A percentile compares a stretch with the other conserved stretches of the same genome.
phyloP scores from a whole-genome alignment of 2,888 invertebrate genomes.

The Oegoconia quadripuncta region DNA sequence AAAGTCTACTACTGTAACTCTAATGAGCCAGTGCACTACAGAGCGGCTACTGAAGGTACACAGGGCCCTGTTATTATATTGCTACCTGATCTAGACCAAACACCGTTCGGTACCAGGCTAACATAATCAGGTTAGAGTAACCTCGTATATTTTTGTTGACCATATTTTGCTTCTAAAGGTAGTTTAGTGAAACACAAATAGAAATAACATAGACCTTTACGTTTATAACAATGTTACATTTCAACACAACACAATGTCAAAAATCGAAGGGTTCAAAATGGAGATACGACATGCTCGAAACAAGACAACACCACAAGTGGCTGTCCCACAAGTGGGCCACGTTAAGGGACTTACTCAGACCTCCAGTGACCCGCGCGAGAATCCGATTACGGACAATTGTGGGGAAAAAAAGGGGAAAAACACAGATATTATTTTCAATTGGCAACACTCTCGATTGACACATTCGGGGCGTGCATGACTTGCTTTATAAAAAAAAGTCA shows the following conservation, averaged over 20 bases:
- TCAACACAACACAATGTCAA: too few species aligned
- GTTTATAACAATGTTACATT: neutral
- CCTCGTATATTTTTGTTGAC: too few species aligned
- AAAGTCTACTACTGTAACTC: too few species aligned
- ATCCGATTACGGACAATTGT: constrained; percentile 76
- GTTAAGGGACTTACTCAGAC: constrained; percentile 74
- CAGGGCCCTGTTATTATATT: too few species aligned
- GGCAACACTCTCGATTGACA: constrained; percentile 25
- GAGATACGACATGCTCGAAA: neutral
- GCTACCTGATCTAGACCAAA: too few species aligned
- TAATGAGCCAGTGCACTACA: too few species aligned
- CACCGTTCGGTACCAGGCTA: too few species aligned
- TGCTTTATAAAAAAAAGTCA: constrained; percentile 23
- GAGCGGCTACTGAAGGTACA: too few species aligned
- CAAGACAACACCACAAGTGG: neutral
- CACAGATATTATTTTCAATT: constrained; percentile 28
- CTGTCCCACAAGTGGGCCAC: constrained; percentile 9
- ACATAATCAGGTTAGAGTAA: too few species aligned
- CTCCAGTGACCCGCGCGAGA: constrained; percentile 72
- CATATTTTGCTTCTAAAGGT: too few species aligned
- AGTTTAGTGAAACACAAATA: too few species aligned
- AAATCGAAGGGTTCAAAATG: neutral
- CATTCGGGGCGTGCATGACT: constrained; percentile 41
- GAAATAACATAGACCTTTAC: too few species aligned
- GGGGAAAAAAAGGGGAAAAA: constrained; percentile 49